Evolutionary conservation across 92 coral and sea anemone genomes (phyloP), one percentile per base, ranked within the genome.

Genomic region (Hydrozoanthus gracilis): DNA sequence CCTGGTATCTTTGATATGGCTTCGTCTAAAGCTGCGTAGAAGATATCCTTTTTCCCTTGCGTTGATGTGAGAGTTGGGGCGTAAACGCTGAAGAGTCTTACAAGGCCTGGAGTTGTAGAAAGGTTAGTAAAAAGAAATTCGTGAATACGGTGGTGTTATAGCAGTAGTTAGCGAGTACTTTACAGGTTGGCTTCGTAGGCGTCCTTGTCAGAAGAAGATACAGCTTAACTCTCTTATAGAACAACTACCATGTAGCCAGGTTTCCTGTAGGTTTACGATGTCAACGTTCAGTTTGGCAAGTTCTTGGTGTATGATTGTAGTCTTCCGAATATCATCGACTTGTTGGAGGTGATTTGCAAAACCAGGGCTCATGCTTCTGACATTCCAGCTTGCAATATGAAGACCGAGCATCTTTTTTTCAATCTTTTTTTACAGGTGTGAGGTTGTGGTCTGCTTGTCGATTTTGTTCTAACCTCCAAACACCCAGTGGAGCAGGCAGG

Each of bases 311-410:
- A 75, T 50, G 55, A 75, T 14, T 75, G 58, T 45, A 8, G 80
- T 55, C 80, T 55, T 75, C 39, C 84, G 6, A 13, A 47, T 47
- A 78, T 78, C 84, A 17, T 78, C 46, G 50, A 78, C 47, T 50
- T 50, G 62, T 65, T 78, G 84, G 15, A 60, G 10, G 67, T 60
- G 15, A 60, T 7, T 60, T 60, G 67, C 3, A 14, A 60, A 14
- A 16, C 67, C 84, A 14, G 71, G 84, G 14, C 84, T 2, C 71
- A 78, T 78, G 67, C 48, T 78, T 47, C 84, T 78, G 45, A 55
- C 72, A 14, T 78, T 78, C 84, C 84, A 78, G 84, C 44, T 50
- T 77, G 68, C 80, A 16, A 78, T 12, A 20, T 71, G 27, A n/a
- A 78, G 52, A n/a, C 35, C 68, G 50, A 16, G 83, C 35, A 46